Base-by-base conservation (phyloP, 2,797 vertebrate species). In the Sylvilagus floridanus region DNA sequence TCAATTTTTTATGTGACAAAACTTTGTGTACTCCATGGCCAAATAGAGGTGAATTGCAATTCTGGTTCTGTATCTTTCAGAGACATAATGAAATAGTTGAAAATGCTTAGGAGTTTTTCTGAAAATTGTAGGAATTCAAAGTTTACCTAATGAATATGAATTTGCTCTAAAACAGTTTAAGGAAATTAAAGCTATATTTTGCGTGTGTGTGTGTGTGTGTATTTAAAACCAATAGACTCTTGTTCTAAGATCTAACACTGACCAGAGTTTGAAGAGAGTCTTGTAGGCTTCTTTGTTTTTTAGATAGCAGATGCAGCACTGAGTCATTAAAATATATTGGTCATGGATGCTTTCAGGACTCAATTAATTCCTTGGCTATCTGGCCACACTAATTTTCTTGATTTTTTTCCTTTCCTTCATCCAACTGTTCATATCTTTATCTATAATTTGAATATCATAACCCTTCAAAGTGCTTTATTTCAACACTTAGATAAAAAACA, bases 61-160 rank as follows among this genome's bases (percentile, higher is more conserved):
- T 30, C 54, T 78, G 32, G 24, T 5, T 75, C 32, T 81, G 47
- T 83, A 32, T 78, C 57, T 88, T 68, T 68, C 5, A 92, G 76
- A 35, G 32, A 81, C 42, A 92, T 72, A 87, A 95, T 83, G 93
- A 68, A 88, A 93, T 47, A 47, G 42, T 22, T 63, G 5, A 95
- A 81, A 93, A 83, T 84, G 3, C 68, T 72, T 77, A 85, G 28
- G 54, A 62, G 10, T 83, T 86, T 94, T 95, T 92, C 12, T 35
- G 32, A 42, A 63, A 73, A 57, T 32, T 72, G 28, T 71, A 72
- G 91, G 7, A 93, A 68, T 92, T 84, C 11, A 79, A 47, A 32
- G 5, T 87, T 93, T 66, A 42, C 13, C 19, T 81, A 84, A 77
- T 42, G 26, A 81, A 83, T 72, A 72, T 63, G 57, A 84, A 87